Conservation (phyloP, 2,113 vertebrate genomes). For the Bagarius yarrelli region DNA sequence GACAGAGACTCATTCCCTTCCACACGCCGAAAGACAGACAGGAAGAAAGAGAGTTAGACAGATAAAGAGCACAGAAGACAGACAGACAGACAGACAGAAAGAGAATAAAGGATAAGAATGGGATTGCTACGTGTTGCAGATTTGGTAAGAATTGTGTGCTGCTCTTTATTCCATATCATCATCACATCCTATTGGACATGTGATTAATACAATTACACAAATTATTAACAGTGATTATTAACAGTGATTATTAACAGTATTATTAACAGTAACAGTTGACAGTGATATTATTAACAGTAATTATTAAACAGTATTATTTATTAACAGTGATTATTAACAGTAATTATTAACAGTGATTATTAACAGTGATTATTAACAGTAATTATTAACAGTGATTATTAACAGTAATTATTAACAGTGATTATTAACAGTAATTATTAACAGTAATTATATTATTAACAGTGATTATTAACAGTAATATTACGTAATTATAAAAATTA, state of each 20-base stretch:
- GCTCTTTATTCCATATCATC: background rate
- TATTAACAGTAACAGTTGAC: background rate
- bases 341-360: too few relatives aligned
- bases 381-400: too few relatives aligned
- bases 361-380: too few relatives aligned
- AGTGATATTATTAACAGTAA: background rate
- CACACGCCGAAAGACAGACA: background rate
- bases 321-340: too few relatives aligned
- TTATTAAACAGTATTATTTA: background rate
- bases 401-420: too few relatives aligned
- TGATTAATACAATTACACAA: background rate
- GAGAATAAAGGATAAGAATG: background rate
- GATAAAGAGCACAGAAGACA: background rate
- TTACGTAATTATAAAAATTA: too few relatives aligned
- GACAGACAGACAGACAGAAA: background rate
- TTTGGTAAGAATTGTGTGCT: background rate
- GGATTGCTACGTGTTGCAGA: slow-evolving; percentile 34
- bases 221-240: background rate
- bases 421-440: too few relatives aligned
- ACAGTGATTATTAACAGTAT: background rate
- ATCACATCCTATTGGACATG: background rate
- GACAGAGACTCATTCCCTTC: background rate
- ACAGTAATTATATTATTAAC: too few relatives aligned
- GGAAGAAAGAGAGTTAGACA: background rate
- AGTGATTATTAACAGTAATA: too few relatives aligned